Percentiles rank a stretch among this genome's conserved stretches.
These are phyloP conservation scores for Drosophila sordidula DNA, from an alignment of 2,888 invertebrate genomes.

Conservation along the genomic window DNA sequence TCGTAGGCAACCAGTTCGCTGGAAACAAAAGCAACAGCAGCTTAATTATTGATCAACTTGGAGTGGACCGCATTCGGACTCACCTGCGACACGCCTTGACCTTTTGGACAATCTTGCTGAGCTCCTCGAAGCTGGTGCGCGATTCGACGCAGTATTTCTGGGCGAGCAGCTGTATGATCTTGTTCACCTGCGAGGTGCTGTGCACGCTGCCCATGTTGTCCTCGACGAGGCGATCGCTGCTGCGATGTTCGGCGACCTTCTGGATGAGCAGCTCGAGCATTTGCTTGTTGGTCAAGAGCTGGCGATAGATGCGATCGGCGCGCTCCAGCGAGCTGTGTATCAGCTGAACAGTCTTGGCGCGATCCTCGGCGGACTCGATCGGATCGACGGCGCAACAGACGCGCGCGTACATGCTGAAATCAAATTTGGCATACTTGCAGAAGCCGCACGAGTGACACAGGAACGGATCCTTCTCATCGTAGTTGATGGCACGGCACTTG, in stretches of 20 bases:
- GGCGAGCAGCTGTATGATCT: constrained; percentile 96
- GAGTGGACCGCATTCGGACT: constrained; percentile 20
- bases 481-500: constrained; percentile 99
- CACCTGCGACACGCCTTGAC: constrained; percentile 94
- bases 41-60: not conserved
- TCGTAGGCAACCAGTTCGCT: constrained; percentile 96
- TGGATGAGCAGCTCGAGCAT: constrained; percentile 93
- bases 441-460: constrained; percentile 99
- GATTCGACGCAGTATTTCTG: constrained; percentile 98
- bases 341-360: constrained; percentile 96
- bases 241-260: constrained; percentile 94
- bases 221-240: constrained; percentile 87
- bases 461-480: constrained; percentile 99
- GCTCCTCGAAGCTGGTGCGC: constrained; percentile 96
- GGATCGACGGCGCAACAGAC: constrained; percentile 98
- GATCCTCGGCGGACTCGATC: constrained; percentile 98
- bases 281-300: constrained; percentile 95
- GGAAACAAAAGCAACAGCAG: not conserved
- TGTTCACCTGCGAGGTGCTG: constrained; percentile 91
- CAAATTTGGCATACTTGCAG: constrained; percentile 99
- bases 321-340: constrained; percentile 96
- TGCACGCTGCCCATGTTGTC: constrained; percentile 86
- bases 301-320: constrained; percentile 96
- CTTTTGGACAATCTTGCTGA: constrained; percentile 95
- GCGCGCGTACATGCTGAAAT: constrained; percentile 95